These are phyloP conservation scores for Muschampia plurimacula DNA, from an alignment of 2,888 invertebrate genomes.

Conservation along the genomic window DNA sequence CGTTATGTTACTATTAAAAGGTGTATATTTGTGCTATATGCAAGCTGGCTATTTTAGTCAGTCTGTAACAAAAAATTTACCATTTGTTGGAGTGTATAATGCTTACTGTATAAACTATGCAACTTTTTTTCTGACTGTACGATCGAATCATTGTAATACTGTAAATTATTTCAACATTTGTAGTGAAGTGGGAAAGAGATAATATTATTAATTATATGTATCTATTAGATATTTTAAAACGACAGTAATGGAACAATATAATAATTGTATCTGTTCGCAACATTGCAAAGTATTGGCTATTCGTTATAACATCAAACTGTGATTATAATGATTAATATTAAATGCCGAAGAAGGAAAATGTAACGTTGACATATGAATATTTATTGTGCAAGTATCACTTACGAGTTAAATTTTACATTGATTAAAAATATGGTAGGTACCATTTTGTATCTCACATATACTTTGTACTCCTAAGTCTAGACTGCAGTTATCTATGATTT, in stretches of 20 bases:
- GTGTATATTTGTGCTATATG: conserved; percentile 35
- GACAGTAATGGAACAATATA: conserved; percentile 31
- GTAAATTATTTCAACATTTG: conserved; percentile 26
- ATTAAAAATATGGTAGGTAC: neutral
- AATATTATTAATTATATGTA: conserved; percentile 8
- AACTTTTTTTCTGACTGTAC: conserved; percentile 25
- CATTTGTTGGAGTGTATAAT: neutral
- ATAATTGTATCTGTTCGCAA: conserved; percentile 19
- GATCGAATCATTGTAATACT: neutral
- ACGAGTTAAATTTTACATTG: neutral
- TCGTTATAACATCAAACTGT: conserved; percentile 2
- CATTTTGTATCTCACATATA: neutral
- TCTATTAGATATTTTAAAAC: conserved; percentile 19
- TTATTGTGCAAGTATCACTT: conserved; percentile 24
- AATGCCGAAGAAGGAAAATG: conserved; percentile 15
- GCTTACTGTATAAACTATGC: neutral
- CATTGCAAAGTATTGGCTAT: conserved; percentile 18
- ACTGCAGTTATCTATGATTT: neutral
- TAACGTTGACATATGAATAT: conserved; percentile 24
- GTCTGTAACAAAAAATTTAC: conserved; percentile 19
- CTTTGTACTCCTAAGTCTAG: neutral
- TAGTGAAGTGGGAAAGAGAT: conserved; percentile 16
- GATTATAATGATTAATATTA: conserved; percentile 10
- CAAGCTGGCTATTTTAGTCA: conserved; percentile 25
- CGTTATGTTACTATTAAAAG: conserved; percentile 12